Evolutionary conservation across 2,113 vertebrate species (phyloP), one percentile per base, ranked within the genome.

Genomic region (Sorex araneus): DNA sequence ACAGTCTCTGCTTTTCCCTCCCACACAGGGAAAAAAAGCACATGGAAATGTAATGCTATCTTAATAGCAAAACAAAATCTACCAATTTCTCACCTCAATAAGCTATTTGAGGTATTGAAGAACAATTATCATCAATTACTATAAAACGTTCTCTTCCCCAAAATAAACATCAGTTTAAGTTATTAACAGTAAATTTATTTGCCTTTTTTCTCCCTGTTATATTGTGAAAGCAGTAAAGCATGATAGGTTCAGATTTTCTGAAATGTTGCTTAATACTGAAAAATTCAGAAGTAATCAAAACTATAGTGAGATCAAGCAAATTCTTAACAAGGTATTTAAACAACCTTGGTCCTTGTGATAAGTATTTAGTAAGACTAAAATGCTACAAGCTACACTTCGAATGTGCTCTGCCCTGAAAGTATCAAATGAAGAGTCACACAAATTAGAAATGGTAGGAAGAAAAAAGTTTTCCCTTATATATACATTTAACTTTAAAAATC

Each of bases 161-260:
- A 27, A 95, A 45, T 47, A 87, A 71, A 87, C 50, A 78, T 27
- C 25, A 60, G 19, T 40, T 50, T 71, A 79, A 82, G 71, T 60
- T 84, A 91, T 45, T 25, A 89, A 50, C 23, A 91, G 30, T 82
- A 40, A 78, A 69, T 73, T 80, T 84, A 86, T 27, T 28, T 73
- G 4, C 0, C 32, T 90, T 94, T 87, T 89, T 57, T 27, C 75
- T 74, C 50, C 50, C 10, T 94, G 27, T 75, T 89, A 67, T 6
- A 89, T 27, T 64, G 28, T 54, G 8, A 87, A 92, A 34, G 18
- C 57, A 15, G 57, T 60, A 60, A 60, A 60, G 87, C 78, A 80
- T 79, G 89, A 60, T 19, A 89, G 74, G 73, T 79, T 91, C n/a
- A 78, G 60, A 92, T 87, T 92, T 94, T 78, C 70, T 54, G 96